phyloP scores from a whole-genome alignment of 1,140 invertebrate genomes.

The Zaprionus tsacasi region DNA sequence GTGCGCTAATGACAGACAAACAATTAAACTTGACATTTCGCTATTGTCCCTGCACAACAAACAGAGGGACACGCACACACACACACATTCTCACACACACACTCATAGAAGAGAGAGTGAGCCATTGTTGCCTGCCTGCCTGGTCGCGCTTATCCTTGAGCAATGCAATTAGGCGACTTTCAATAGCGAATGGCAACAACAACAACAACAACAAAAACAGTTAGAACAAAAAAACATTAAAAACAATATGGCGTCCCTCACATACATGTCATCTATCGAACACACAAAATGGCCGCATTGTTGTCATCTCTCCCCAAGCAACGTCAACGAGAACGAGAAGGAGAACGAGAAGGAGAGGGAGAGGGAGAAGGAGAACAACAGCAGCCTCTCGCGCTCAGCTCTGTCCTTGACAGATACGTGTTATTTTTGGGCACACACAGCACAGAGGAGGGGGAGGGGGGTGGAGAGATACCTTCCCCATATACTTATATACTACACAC shows the following conservation, averaged over 20 bases:
- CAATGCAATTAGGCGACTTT: constrained; percentile 69
- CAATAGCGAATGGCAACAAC: constrained; percentile 28
- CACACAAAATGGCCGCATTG: constrained; percentile 33
- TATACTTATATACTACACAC: not conserved
- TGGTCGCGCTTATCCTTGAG: constrained; percentile 62
- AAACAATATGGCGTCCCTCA: constrained; percentile 31
- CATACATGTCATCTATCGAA: constrained; percentile 24
- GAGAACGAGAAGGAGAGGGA: no score
- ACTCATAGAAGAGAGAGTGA: not conserved
- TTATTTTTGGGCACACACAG: constrained; percentile 22
- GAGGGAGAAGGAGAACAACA: constrained; percentile 1
- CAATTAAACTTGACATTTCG: constrained; percentile 79
- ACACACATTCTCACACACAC: constrained; percentile 5
- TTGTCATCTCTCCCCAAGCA: constrained; percentile 10
- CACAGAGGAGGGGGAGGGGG: no score
- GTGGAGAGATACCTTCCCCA: no score
- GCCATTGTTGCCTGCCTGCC: constrained; percentile 44
- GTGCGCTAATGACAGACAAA: constrained; percentile 76
- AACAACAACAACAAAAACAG: constrained; percentile 1
- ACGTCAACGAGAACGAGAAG: not conserved
- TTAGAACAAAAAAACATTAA: constrained; percentile 26
- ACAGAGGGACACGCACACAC: constrained; percentile 20
- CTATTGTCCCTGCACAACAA: constrained; percentile 53
- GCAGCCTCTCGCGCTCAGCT: no score
- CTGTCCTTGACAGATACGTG: constrained; percentile 18